These are phyloP conservation scores for Fragum whitleyi DNA, from an alignment of 2,888 invertebrate species.

Conservation along the genomic window DNA sequence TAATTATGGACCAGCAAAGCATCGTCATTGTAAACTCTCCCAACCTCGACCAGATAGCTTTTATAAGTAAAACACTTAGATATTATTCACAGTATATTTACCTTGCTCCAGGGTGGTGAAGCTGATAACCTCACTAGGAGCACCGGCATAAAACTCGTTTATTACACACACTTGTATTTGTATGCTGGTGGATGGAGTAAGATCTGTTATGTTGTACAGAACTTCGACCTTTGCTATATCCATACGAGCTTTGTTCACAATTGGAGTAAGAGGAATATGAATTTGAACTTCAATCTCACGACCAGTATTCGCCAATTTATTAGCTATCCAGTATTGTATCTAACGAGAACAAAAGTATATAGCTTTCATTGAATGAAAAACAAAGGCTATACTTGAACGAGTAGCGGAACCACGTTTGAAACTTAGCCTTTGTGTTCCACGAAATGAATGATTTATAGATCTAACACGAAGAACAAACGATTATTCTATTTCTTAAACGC, in stretches of 20 bases:
- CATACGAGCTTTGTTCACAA: conserved; percentile 36
- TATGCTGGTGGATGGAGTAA: conserved; percentile 87
- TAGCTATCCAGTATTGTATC: conserved; percentile 97
- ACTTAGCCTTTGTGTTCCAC: too few species aligned
- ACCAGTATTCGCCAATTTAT: conserved; percentile 85
- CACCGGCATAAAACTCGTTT: conserved; percentile 96
- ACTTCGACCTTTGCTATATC: conserved; percentile 36
- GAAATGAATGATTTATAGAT: too few species aligned
- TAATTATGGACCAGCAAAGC: too few species aligned
- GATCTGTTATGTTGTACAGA: conserved; percentile 48
- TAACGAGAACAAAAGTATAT: conserved; percentile 64
- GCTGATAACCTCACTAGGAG: conserved; percentile 92
- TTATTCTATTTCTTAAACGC: too few species aligned
- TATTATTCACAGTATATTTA: too few species aligned
- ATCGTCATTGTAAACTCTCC: too few species aligned
- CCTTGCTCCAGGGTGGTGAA: conserved; percentile 81
- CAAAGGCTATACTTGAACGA: too few species aligned
- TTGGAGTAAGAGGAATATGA: conserved; percentile 46
- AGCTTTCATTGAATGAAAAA: too few species aligned
- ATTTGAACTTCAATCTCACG: conserved; percentile 70
- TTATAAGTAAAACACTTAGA: too few species aligned
- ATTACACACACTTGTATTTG: conserved; percentile 95
- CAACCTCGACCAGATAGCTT: too few species aligned
- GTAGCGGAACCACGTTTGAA: too few species aligned
- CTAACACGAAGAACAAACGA: too few species aligned